Evolutionary conservation across 2,113 vertebrate species (phyloP), one percentile per base, ranked within the genome.

Genomic region (Pyrgilauda ruficollis): DNA sequence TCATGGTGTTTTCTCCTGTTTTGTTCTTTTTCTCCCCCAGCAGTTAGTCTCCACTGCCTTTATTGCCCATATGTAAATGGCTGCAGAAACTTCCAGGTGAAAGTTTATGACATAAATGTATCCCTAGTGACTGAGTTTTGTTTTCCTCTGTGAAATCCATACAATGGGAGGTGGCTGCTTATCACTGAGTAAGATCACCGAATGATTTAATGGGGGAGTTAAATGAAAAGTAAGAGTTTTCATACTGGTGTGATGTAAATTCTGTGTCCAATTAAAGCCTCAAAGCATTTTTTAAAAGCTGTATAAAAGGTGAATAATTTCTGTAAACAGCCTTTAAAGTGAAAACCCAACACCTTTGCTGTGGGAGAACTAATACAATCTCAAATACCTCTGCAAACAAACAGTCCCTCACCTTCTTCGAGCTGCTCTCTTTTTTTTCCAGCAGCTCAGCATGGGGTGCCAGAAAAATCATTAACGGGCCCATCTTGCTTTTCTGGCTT

Each of bases 361-460:
- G 86, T 67, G 90, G 95, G 92, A 84, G 85, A 78, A 85, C 89
- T 94, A 92, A 83, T 92, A 86, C 10, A 28, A 55, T 41, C 77
- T 80, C 90, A 28, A 96, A 91, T 92, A 95, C 85, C 92, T 96
- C 85, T 72, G 70, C 96, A 96, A 97, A 97, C 97, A 97, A 97
- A 92, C 87, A 94, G 50, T 47, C 63, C 15, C 67, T 72, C 37
- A 64, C 90, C 84, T 96, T 94, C 88, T 95, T 17, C 43, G 1
- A 91, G 73, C 39, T 64, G 43, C 84, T 86, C 30, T 53, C 76
- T 96, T 59, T 59, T 31, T 95, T 81, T 80, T 79, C 86, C 74
- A 66, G 88, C 86, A 46, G 87, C 98, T 84, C 98, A 97, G 97
- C 97, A 93, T 93, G 97, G 92, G 97, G 97, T 95, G 93, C 76